phyloP scores from a whole-genome alignment of 1,140 invertebrate species.

The Thrips palmi region DNA sequence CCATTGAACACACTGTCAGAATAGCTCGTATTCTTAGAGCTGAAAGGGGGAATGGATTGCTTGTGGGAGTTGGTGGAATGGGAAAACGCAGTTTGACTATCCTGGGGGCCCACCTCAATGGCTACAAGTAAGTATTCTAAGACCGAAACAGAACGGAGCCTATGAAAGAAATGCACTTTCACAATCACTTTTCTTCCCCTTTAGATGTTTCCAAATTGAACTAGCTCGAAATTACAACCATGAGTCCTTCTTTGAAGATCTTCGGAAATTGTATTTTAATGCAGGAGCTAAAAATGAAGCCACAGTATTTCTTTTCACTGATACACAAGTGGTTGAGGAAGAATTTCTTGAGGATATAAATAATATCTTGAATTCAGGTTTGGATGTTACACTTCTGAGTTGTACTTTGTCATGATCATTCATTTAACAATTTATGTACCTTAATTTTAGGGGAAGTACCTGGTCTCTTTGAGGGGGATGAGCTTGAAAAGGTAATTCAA shows the following conservation, averaged over 20 bases:
- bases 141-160: background rate
- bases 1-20: conserved; percentile 64
- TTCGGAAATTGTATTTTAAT: conserved; percentile 47
- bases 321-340: conserved; percentile 81
- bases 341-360: conserved; percentile 86
- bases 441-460: conserved; percentile 48
- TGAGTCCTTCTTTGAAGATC: conserved; percentile 55
- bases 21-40: conserved; percentile 63
- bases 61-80: conserved; percentile 78
- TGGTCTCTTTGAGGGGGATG: conserved; percentile 69
- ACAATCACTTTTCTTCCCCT: conserved; percentile 16
- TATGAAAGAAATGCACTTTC: background rate
- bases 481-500: conserved; percentile 63
- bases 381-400: conserved; percentile 10
- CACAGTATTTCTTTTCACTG: conserved; percentile 72
- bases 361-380: conserved; percentile 72
- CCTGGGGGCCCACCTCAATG: conserved; percentile 63
- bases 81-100: conserved; percentile 73
- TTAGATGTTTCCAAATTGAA: conserved; percentile 70
- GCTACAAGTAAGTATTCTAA: conserved; percentile 38
- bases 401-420: background rate
- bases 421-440: background rate
- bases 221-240: conserved; percentile 66
- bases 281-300: conserved; percentile 54
- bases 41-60: conserved; percentile 57